Evolutionary conservation across 2,113 vertebrate genomes (phyloP), one percentile per base, ranked within the genome.

Genomic region (Morone chrysops): DNA sequence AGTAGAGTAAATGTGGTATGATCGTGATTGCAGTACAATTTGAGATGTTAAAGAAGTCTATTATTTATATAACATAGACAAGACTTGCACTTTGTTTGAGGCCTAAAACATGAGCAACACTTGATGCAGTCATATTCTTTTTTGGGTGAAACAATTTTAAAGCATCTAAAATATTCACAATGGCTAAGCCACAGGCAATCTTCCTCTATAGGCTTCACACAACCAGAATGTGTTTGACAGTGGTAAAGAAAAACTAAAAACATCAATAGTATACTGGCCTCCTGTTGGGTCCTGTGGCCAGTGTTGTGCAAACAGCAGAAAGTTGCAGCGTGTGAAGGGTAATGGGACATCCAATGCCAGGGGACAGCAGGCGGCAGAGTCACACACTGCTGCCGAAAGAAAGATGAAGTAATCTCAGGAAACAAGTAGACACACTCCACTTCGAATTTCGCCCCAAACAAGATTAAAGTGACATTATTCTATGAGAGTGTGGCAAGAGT

Each of bases 391-490:
- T 90, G 92, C 89, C 81, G 89, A 93, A 93, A 95, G 95, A 96
- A 95, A 94, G 95, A 96, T 95, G 94, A 95, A 95, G 95, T 95
- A 92, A 95, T 95, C 95, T 95, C 92, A 85, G 91, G 94, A 94
- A 95, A 94, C 94, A 94, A 94, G 94, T 95, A 95, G 94, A 95
- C 94, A 95, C 95, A 95, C 94, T 95, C 94, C 93, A 95, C 95
- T 95, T 95, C 90, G 84, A 94, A 93, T 94, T 93, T 94, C 54
- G 94, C 95, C 95, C 94, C 92, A 95, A 95, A 96, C 95, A 94
- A 95, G 95, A 95, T 96, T 96, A 95, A 95, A 96, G 94, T 94
- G 94, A 95, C 93, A 94, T 95, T 95, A 94, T 95, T 96, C 94
- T 95, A 95, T 94, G 94, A 91, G 92, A 94, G 91, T 88, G 92